Conservation (phyloP, 1,140 invertebrate species). For the Drosophila busckii region DNA sequence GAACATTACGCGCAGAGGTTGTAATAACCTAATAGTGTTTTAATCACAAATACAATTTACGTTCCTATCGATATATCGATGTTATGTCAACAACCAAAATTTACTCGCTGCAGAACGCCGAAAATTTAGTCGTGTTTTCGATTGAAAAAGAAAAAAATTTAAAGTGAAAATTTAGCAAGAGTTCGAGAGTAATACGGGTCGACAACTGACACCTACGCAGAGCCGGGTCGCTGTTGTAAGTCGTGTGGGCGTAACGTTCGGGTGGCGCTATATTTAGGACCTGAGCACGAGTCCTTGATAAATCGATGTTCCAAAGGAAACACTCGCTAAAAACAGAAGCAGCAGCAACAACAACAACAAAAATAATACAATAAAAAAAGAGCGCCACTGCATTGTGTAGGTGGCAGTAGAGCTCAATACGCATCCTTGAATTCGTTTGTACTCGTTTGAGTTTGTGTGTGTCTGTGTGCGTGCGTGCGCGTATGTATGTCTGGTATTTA, state of each 20-base stretch:
- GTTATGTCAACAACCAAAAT: no score
- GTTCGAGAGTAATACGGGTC: background rate
- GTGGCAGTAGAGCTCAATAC: slow-evolving; percentile 25
- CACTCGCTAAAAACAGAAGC: slow-evolving; percentile 3
- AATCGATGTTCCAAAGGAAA: slow-evolving; percentile 63
- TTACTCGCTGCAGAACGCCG: no score
- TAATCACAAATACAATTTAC: no score
- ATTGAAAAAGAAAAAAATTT: slow-evolving; percentile 1
- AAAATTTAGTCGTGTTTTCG: slow-evolving; percentile 10
- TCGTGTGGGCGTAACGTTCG: slow-evolving; percentile 28
- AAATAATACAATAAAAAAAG: slow-evolving; percentile 11
- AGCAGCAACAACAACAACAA: slow-evolving; percentile 25
- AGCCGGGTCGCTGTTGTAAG: background rate
- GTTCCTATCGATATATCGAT: no score
- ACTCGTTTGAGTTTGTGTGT: background rate
- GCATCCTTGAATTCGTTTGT: slow-evolving; percentile 25
- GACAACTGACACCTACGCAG: slow-evolving; percentile 5
- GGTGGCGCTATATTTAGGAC: slow-evolving; percentile 39
- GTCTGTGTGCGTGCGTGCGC: slow-evolving; percentile 4
- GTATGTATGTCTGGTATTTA: slow-evolving; percentile 13
- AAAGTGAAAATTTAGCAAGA: background rate
- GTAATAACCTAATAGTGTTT: no score
- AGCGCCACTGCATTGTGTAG: slow-evolving; percentile 25
- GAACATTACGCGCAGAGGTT: no score
- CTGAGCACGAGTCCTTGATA: slow-evolving; percentile 58